phyloP scores from a whole-genome alignment of 2,888 invertebrate genomes.

The Eupelmus urozonus region DNA sequence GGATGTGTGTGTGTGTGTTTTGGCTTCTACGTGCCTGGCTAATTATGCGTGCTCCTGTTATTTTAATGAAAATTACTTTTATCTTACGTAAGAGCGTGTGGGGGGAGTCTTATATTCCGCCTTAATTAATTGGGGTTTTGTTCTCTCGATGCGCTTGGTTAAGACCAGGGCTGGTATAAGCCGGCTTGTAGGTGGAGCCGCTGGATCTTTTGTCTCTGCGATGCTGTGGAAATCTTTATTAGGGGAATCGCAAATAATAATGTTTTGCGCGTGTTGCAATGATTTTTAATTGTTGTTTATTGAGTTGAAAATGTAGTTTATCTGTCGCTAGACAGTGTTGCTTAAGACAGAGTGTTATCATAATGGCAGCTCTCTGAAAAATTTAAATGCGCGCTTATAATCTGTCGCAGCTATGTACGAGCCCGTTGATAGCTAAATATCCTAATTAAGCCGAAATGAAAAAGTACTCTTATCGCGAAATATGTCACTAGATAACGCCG shows the following conservation, averaged over 20 bases:
- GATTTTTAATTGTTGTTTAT: too few species aligned
- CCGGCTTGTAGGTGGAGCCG: too few species aligned
- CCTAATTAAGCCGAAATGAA: constrained; percentile 2
- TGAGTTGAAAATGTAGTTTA: too few species aligned
- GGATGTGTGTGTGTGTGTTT: not conserved
- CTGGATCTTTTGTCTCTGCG: not conserved
- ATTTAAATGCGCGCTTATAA: too few species aligned
- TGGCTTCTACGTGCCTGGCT: not conserved
- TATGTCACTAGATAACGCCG: too few species aligned
- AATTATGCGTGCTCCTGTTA: constrained; percentile 31
- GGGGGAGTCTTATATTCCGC: not conserved
- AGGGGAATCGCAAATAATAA: too few species aligned
- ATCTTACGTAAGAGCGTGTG: constrained; percentile 25
- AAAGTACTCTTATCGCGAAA: not conserved
- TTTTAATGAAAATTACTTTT: constrained; percentile 46
- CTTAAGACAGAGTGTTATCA: too few species aligned
- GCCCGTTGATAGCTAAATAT: not conserved
- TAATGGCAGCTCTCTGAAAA: too few species aligned
- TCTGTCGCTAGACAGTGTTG: too few species aligned
- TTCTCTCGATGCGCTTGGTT: not conserved
- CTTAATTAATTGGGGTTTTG: constrained; percentile 38
- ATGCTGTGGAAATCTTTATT: not conserved
- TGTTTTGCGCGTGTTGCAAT: too few species aligned
- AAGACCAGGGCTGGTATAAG: not conserved
- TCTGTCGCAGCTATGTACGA: too few species aligned